These are phyloP conservation scores for Orussus abietinus DNA, from an alignment of 1,140 invertebrate genomes.

Conservation along the genomic window DNA sequence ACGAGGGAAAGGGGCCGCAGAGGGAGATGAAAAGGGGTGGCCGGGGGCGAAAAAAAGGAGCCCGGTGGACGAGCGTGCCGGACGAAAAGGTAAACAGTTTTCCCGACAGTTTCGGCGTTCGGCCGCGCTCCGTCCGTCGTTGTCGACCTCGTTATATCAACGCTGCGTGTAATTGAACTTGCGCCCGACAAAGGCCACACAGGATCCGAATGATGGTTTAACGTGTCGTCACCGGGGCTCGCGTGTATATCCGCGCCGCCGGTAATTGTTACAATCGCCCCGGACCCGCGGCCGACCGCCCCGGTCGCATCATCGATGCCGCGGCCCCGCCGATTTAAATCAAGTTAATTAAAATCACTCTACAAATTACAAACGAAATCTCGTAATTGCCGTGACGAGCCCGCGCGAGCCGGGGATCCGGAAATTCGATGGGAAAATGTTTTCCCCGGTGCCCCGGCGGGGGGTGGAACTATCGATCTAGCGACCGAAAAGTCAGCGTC, in stretches of 20 bases:
- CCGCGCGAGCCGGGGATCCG: constrained; percentile 1
- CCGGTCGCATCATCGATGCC: background rate
- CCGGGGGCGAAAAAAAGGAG: constrained; percentile 2
- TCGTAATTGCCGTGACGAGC: background rate
- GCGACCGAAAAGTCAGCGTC: no score
- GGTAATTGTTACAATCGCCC: constrained; percentile 23
- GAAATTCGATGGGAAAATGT: constrained; percentile 8
- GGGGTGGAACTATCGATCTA: no score
- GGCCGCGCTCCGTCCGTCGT: background rate
- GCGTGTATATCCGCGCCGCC: constrained; percentile 13
- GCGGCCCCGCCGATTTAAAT: constrained; percentile 17
- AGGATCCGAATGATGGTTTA: constrained; percentile 30
- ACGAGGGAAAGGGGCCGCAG: background rate
- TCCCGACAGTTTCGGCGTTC: no score
- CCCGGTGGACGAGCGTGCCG: background rate
- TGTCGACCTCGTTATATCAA: constrained; percentile 18
- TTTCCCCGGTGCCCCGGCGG: no score
- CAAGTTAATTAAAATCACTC: constrained; percentile 31
- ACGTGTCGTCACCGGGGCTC: constrained; percentile 29
- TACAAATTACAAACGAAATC: constrained; percentile 18
- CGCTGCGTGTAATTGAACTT: constrained; percentile 31
- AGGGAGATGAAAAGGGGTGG: background rate
- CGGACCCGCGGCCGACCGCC: background rate
- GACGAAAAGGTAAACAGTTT: constrained; percentile 34
- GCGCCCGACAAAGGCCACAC: constrained; percentile 24